Evolutionary conservation across 2,113 vertebrate genomes (phyloP).

Genomic region (Varanus salvator): DNA sequence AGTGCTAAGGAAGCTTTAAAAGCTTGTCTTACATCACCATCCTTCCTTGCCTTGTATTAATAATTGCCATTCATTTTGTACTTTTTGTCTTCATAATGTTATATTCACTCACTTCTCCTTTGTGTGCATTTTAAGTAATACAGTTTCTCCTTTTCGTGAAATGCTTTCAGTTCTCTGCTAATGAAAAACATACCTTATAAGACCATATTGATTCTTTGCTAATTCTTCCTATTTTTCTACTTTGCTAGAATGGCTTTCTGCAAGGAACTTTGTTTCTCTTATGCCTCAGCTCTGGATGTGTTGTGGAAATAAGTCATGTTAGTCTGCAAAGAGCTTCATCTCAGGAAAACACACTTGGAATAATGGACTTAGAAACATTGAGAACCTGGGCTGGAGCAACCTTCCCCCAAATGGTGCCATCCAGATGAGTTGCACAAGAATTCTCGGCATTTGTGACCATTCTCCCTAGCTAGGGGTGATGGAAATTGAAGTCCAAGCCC

Average conservation of each 20-base stretch:
- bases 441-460: no score
- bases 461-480: no score
- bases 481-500: no score
- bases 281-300: not conserved
- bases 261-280: not conserved
- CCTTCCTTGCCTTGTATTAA: not conserved
- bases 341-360: not conserved
- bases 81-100: not conserved
- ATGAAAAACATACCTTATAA: slow-evolving; percentile 10
- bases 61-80: slow-evolving; percentile 3
- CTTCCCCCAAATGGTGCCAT: no score
- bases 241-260: not conserved
- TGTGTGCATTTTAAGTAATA: not conserved
- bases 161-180: not conserved
- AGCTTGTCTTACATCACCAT: not conserved
- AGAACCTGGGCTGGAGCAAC: not conserved
- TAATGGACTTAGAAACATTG: not conserved
- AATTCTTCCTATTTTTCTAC: not conserved
- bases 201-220: slow-evolving; percentile 8
- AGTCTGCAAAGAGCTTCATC: not conserved
- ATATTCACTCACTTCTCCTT: not conserved
- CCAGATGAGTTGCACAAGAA: no score
- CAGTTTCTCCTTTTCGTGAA: not conserved
- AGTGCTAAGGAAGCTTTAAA: slow-evolving; percentile 1
- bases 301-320: not conserved